Evolutionary conservation across 2,113 vertebrate genomes (phyloP).

Genomic region (Hypomesus transpacificus): DNA sequence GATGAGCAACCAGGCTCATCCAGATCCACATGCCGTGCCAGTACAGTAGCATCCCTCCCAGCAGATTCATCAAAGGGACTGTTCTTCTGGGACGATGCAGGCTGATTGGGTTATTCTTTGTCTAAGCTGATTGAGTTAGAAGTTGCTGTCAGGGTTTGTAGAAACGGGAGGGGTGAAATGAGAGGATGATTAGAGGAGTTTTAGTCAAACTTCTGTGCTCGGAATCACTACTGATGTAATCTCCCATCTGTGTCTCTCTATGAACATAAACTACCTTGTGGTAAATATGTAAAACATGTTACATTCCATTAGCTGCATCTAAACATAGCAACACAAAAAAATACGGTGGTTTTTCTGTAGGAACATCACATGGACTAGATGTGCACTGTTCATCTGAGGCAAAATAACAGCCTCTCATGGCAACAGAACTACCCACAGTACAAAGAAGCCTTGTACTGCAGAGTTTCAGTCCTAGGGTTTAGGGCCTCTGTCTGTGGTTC

Average conservation of each 20-base stretch:
- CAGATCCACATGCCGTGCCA: too few species aligned
- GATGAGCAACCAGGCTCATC: too few species aligned
- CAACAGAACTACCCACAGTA: too few species aligned
- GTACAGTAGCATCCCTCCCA: conserved; percentile 12
- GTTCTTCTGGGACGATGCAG: conserved; percentile 43
- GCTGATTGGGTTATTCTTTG: conserved; percentile 48
- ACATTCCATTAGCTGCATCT: conserved; percentile 48
- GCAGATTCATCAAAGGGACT: conserved; percentile 21
- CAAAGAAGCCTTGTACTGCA: too few species aligned
- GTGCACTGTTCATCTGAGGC: too few species aligned
- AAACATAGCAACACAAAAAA: background rate
- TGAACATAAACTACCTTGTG: conserved; percentile 37
- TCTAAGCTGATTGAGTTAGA: conserved; percentile 56
- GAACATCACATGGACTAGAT: background rate
- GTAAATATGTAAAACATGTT: conserved; percentile 46
- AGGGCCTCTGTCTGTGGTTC: too few species aligned
- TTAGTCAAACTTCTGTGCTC: conserved; percentile 27
- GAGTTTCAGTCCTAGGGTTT: too few species aligned
- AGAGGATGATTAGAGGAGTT: conserved; percentile 45
- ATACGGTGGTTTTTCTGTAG: background rate
- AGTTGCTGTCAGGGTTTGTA: conserved; percentile 54
- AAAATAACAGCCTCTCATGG: too few species aligned
- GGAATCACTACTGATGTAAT: too few species aligned
- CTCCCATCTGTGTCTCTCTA: too few species aligned
- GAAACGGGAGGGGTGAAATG: conserved; percentile 58